phyloP scores from a whole-genome alignment of 2,888 invertebrate species.

The Tiliacea aurago region DNA sequence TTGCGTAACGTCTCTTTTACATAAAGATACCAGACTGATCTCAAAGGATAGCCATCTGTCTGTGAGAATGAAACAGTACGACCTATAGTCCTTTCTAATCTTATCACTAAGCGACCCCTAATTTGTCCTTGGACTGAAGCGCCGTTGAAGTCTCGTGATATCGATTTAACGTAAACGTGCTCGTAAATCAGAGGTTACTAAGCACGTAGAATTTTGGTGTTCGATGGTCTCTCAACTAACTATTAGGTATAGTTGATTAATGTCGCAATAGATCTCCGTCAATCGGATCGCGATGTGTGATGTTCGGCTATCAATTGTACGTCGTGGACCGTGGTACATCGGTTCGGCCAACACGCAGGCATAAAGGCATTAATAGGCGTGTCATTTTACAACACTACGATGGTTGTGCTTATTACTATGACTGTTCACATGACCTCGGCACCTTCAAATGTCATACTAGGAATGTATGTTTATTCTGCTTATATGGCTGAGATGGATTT shows the following conservation, averaged over 20 bases:
- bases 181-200: conserved; percentile 63
- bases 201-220: conserved; percentile 49
- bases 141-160: conserved; percentile 64
- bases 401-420: conserved; percentile 62
- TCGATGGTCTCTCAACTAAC: conserved; percentile 61
- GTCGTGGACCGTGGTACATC: conserved; percentile 60
- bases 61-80: conserved; percentile 47
- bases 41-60: conserved; percentile 53
- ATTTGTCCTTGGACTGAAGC: conserved; percentile 56
- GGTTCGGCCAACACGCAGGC: conserved; percentile 66
- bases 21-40: conserved; percentile 41
- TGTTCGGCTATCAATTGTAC: conserved; percentile 73
- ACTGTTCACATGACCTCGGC: conserved; percentile 65
- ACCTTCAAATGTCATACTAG: conserved; percentile 46
- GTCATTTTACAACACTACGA: conserved; percentile 59
- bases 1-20: conserved; percentile 44
- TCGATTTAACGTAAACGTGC: conserved; percentile 61
- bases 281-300: conserved; percentile 70
- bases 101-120: conserved; percentile 59
- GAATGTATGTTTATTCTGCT: conserved; percentile 34
- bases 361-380: conserved; percentile 62
- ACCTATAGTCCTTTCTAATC: conserved; percentile 48
- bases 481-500: conserved; percentile 10
- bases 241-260: conserved; percentile 73
- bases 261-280: conserved; percentile 78